These are phyloP conservation scores for Poecilia velifera DNA, from an alignment of 2,797 vertebrate genomes.

Conservation along the genomic window DNA sequence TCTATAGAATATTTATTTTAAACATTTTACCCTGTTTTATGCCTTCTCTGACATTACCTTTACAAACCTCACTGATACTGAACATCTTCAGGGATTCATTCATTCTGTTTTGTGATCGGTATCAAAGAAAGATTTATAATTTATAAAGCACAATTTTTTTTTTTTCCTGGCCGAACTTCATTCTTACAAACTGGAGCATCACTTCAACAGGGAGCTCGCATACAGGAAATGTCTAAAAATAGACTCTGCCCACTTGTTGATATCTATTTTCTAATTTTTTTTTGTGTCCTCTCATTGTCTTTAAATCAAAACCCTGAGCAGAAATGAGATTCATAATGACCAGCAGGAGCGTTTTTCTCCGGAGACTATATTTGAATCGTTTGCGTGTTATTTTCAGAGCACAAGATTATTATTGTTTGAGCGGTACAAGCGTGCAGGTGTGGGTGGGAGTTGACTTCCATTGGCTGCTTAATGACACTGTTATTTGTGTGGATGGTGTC, in stretches of 20 bases:
- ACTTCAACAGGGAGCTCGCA: background rate
- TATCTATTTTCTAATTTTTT: background rate
- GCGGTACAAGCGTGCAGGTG: constrained; percentile 71
- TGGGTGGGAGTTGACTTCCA: constrained; percentile 76
- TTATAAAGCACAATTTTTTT: background rate
- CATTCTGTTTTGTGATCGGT: background rate
- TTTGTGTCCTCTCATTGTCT: background rate
- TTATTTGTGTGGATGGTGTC: constrained; percentile 71
- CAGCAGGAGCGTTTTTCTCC: constrained; percentile 3
- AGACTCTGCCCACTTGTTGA: constrained; percentile 9
- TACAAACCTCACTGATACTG: background rate
- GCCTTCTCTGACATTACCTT: background rate
- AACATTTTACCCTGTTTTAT: background rate
- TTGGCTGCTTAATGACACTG: constrained; percentile 78
- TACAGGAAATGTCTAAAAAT: background rate
- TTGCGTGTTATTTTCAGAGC: constrained; percentile 54
- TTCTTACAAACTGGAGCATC: background rate
- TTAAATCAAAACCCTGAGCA: constrained; percentile 25
- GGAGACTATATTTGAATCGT: constrained; percentile 49
- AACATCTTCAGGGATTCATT: constrained; percentile 7
- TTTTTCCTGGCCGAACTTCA: background rate
- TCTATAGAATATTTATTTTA: background rate
- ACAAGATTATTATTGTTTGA: constrained; percentile 57
- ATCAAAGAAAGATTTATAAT: background rate
- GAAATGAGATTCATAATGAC: constrained; percentile 28